phyloP scores from a whole-genome alignment of 2,113 vertebrate genomes.

The Elanoides forficatus region DNA sequence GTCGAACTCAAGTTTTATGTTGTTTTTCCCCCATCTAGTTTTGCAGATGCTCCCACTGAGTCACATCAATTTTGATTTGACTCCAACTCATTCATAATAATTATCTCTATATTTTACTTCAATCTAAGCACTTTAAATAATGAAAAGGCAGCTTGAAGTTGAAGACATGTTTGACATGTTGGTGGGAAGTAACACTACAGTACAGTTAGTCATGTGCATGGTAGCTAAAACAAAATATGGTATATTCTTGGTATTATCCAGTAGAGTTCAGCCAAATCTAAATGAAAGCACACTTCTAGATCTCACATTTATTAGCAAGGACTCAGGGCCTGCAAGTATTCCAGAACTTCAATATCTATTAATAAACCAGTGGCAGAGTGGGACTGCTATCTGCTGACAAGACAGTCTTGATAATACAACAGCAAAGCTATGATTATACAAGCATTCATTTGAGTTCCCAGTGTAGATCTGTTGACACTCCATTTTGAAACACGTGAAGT shows the following conservation, averaged over 20 bases:
- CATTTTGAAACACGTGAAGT: neutral
- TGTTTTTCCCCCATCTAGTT: neutral
- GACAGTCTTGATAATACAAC: conserved; percentile 60
- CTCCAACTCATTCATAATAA: neutral
- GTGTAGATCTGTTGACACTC: conserved; percentile 1
- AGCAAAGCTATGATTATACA: conserved; percentile 58
- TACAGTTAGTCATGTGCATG: neutral
- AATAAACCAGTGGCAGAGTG: conserved; percentile 70
- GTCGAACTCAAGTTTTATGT: neutral
- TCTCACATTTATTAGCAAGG: conserved; percentile 61
- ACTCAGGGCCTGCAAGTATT: conserved; percentile 63
- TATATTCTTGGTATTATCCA: neutral
- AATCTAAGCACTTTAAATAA: neutral
- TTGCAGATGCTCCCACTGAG: neutral
- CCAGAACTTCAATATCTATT: conserved; percentile 72
- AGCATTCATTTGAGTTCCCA: conserved; percentile 47
- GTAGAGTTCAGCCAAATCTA: neutral
- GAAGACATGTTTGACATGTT: neutral
- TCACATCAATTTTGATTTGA: neutral
- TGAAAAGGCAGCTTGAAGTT: neutral
- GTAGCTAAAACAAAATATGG: neutral
- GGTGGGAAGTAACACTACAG: neutral
- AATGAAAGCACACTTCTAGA: conserved; percentile 40
- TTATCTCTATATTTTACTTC: neutral
- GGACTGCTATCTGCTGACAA: conserved; percentile 72